These are phyloP conservation scores for Myrmophylax atrothorax DNA, from an alignment of 2,113 vertebrate species.

Conservation along the genomic window DNA sequence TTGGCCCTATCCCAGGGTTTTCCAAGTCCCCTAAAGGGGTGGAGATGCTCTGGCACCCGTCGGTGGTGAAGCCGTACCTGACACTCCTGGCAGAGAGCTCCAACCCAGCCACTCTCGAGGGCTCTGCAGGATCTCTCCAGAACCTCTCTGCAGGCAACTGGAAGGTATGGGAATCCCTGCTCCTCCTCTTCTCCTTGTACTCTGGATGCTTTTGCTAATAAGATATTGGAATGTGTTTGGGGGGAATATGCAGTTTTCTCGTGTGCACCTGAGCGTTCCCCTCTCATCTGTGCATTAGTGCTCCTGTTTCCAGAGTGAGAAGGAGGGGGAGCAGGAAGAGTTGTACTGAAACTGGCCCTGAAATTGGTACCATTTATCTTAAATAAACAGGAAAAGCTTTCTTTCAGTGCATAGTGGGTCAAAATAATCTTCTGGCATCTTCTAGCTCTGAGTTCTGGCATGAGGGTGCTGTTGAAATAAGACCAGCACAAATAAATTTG, in stretches of 20 bases:
- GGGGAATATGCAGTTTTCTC: neutral
- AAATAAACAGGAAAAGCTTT: neutral
- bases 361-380: neutral
- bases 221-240: neutral
- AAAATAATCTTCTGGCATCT: neutral
- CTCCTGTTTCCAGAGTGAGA: neutral
- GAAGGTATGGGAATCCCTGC: constrained; percentile 79
- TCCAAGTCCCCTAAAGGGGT: constrained; percentile 95
- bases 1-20: constrained; percentile 94
- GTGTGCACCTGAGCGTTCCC: accelerated
- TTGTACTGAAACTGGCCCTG: neutral
- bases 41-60: constrained; percentile 97
- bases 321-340: neutral
- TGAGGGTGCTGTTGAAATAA: neutral
- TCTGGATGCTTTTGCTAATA: neutral
- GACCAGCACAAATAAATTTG: neutral
- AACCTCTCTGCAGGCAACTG: constrained; percentile 97
- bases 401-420: neutral
- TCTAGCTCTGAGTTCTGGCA: neutral
- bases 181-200: accelerated
- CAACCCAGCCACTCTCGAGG: constrained; percentile 95
- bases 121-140: constrained; percentile 94
- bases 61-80: constrained; percentile 95
- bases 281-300: neutral
- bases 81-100: constrained; percentile 96